Evolutionary conservation across 2,797 vertebrate species (phyloP).

Genomic region (Gadopsis bispinosus): DNA sequence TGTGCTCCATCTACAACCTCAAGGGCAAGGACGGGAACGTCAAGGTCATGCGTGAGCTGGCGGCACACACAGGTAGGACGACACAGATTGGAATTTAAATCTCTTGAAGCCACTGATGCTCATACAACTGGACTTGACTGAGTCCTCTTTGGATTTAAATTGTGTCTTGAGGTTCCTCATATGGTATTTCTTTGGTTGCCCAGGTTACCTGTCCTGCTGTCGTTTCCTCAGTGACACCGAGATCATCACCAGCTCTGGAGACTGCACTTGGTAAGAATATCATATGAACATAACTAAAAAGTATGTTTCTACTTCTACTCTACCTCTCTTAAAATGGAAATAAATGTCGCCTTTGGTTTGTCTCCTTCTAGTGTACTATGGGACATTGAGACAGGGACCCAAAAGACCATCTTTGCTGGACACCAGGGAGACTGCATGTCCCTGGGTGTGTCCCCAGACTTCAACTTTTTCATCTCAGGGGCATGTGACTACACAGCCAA

Average conservation of each 20-base stretch:
- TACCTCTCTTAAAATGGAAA: not conserved
- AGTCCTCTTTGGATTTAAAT: not conserved
- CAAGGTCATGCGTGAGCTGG: slow-evolving; percentile 96
- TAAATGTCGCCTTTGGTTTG: not conserved
- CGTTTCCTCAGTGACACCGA: slow-evolving; percentile 94
- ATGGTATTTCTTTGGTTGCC: slow-evolving; percentile 23
- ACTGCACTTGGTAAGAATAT: slow-evolving; percentile 92
- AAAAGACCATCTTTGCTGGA: slow-evolving; percentile 92
- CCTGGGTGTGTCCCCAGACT: slow-evolving; percentile 93
- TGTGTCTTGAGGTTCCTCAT: slow-evolving; percentile 8
- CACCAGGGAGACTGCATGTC: slow-evolving; percentile 98
- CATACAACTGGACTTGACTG: not conserved
- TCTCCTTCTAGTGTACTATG: slow-evolving; percentile 88
- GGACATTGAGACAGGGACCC: slow-evolving; percentile 97
- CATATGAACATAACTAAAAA: not conserved
- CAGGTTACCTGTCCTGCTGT: slow-evolving; percentile 97
- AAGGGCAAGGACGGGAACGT: slow-evolving; percentile 96
- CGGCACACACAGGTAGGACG: slow-evolving; percentile 91
- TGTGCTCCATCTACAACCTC: slow-evolving; percentile 99
- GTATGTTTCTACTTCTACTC: not conserved
- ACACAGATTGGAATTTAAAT: not conserved
- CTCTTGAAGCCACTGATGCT: not conserved
- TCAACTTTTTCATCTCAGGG: slow-evolving; percentile 95
- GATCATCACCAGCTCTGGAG: slow-evolving; percentile 97
- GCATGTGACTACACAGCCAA: slow-evolving; percentile 97